Base-by-base conservation (phyloP, 2,888 invertebrate species). In the Camponotus fellah region DNA sequence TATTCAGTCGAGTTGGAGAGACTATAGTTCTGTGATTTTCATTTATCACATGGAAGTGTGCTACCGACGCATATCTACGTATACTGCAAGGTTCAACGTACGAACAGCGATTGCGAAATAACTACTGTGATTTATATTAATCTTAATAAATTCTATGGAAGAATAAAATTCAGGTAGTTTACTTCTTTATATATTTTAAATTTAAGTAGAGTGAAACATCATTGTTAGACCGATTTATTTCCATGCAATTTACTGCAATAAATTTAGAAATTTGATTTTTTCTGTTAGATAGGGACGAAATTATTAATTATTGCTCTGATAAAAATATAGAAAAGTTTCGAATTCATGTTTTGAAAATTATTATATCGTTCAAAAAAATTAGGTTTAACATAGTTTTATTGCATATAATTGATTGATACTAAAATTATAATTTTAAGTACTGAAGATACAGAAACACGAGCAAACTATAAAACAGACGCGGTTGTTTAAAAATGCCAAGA, bases 1-100 rank as follows among this genome's bases (percentile, higher is more conserved):
- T 79, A 79, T 79, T 79, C 58, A 79, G 5, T 4, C 6, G 40
- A 56, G 8, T 12, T 26, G 58, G 34, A n/a, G 49, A 53, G 49
- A 80, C 46, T 71, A 60, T 71, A 71, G 60, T 10, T 58, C 46
- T 26, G 34, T 46, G 12, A 80, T 71, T 71, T 80, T 71, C 60
- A 71, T 71, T 60, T 60, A 80, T 80, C 71, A 0, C 26, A 49
- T 46, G 37, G 17, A 80, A 80, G 60, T 80, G 46, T 60, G 60
- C 46, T 71, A 46, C 56, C 34, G 12, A 40, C 58, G 26, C 79
- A 46, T 79, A 71, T 79, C 71, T 71, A 79, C 69, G 21, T 71
- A 26, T 34, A 46, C 12, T 46, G 21, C 60, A 43, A 56, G 4
- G 71, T 69, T 69, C 76, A 66, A 69, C 10, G 43, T 58, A 69